Evolutionary conservation across 2,797 vertebrate genomes (phyloP), one percentile per base, ranked within the genome.

Genomic region (Petrocephalus sullivani): DNA sequence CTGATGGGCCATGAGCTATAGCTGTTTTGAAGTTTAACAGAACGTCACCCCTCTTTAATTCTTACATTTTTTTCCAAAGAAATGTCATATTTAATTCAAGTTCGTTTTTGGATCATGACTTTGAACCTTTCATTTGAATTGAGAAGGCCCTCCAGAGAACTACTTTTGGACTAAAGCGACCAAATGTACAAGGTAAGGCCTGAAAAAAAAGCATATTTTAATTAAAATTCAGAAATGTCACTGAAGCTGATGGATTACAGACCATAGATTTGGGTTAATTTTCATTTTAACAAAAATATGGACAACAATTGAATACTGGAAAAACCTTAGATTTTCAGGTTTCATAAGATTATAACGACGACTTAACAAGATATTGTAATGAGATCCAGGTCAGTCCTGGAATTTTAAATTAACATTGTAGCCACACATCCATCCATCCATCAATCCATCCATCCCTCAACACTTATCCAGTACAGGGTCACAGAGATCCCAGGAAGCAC

Each of bases 191-290:
- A 57, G 84, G 53, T 85, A 23, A 57, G 54, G 12, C 28, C 54
- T 58, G 54, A 23, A 37, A 85, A 28, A 75, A 57, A 85, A 57
- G 14, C 8, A 58, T n/a, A 37, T 85, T 58, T 85, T 57, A 85
- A 57, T 85, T 85, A 58, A 58, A 85, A 83, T 83, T 83, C 78
- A 49, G 78, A 83, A 53, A 83, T 53, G 54, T 85, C 84, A 57
- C 54, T 33, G 54, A 21, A 85, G 53, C 84, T 85, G 84, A 85
- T 57, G 23, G 84, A 85, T 57, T 57, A 33, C 28, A 33, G 49
- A 53, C 51, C 51, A 56, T 5, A 53, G 53, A 58, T 33, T 83
- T 49, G 41, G 37, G 78, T 83, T 83, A 2, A 83, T 83, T 53
- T 83, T 83, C 16, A 83, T 53, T 83, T 51, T 4, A 83, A 41